Evolutionary conservation across 2,113 vertebrate species (phyloP).

Genomic region (Antechinus flavipes): DNA sequence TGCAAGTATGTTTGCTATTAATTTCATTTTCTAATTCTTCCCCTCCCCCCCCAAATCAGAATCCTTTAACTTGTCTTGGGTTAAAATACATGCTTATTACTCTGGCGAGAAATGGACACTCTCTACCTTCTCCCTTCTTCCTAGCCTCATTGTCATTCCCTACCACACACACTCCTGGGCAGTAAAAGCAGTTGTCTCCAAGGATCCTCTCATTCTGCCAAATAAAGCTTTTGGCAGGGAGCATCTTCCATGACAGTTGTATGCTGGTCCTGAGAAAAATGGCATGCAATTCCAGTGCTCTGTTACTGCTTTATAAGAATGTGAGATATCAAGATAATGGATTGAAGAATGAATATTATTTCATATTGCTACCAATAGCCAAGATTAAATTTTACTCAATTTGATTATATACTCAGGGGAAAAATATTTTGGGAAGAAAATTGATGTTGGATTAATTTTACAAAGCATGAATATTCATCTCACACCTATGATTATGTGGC

Average conservation of each 20-base stretch:
- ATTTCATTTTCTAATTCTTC: neutral
- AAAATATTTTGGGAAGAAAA: slow-evolving; percentile 37
- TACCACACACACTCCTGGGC: slow-evolving; percentile 39
- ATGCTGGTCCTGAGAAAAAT: slow-evolving; percentile 23
- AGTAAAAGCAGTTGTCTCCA: slow-evolving; percentile 26
- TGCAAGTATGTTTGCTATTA: neutral
- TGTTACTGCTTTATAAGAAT: slow-evolving; percentile 24
- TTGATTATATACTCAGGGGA: neutral
- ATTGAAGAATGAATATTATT: slow-evolving; percentile 51
- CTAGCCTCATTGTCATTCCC: slow-evolving; percentile 40
- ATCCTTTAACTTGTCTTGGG: neutral
- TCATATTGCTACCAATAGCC: slow-evolving; percentile 29
- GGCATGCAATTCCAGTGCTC: slow-evolving; percentile 5
- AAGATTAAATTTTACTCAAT: slow-evolving; percentile 51
- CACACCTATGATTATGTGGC: neutral
- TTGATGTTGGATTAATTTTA: slow-evolving; percentile 46
- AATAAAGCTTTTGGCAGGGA: slow-evolving; percentile 52
- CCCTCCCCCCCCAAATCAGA: neutral
- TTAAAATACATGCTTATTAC: neutral
- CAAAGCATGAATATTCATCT: slow-evolving; percentile 8
- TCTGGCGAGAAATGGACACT: slow-evolving; percentile 44
- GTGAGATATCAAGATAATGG: slow-evolving; percentile 22
- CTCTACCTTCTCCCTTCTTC: neutral
- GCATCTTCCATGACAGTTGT: slow-evolving; percentile 55
- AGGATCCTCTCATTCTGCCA: slow-evolving; percentile 48